Conservation (phyloP, 2,797 vertebrate species). For the Emys orbicularis region DNA sequence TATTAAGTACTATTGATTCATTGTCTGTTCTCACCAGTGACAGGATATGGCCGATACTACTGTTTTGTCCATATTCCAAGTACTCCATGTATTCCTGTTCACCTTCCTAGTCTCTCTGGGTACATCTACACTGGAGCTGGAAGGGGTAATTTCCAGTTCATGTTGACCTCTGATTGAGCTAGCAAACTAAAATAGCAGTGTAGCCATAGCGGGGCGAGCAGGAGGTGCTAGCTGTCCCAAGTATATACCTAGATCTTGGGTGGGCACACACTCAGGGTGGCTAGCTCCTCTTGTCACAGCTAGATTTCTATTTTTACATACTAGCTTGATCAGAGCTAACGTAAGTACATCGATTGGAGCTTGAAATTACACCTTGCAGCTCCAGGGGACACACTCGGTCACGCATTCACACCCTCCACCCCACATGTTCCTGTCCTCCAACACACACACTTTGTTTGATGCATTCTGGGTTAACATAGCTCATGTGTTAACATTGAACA, state of each 20-base stretch:
- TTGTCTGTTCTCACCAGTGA: neutral
- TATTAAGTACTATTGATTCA: neutral
- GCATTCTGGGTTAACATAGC: neutral
- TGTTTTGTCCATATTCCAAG: neutral
- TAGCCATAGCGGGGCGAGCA: neutral
- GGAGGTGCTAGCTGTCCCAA: neutral
- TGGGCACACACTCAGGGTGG: neutral
- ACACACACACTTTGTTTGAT: neutral
- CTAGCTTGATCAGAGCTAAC: neutral
- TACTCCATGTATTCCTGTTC: neutral
- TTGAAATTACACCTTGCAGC: neutral
- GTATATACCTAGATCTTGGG: neutral
- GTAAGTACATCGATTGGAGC: neutral
- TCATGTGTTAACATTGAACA: neutral
- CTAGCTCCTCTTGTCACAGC: neutral
- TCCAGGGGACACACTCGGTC: neutral
- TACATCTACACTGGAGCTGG: neutral
- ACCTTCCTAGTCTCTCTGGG: neutral
- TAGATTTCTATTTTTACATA: neutral
- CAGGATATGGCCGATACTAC: accelerated
- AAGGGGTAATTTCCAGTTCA: neutral
- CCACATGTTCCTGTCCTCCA: neutral
- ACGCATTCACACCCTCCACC: neutral
- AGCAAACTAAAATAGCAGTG: neutral
- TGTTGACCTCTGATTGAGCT: neutral